Evolutionary conservation across 1,140 invertebrate genomes (phyloP).

Genomic region (Agrypnia vestita): DNA sequence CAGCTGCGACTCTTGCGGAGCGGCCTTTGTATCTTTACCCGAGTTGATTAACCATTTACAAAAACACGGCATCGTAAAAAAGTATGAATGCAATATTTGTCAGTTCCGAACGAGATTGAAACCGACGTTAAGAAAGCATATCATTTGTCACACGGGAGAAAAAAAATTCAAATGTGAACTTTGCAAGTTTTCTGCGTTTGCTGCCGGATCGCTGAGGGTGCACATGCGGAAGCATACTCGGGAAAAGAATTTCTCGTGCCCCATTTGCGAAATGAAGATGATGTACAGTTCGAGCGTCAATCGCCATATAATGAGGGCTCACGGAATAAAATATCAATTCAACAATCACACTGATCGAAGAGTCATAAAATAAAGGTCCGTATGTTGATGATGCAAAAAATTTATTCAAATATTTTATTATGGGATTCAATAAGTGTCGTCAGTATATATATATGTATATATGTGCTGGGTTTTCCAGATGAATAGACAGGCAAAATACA

Average conservation of each 20-base stretch:
- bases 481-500: no score
- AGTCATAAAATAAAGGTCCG: neutral
- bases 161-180: conserved; percentile 67
- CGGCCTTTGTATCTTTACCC: conserved; percentile 68
- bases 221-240: conserved; percentile 22
- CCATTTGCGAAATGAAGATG: conserved; percentile 67
- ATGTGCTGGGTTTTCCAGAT: no score
- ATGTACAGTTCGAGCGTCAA: conserved; percentile 68
- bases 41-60: neutral
- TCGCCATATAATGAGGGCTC: conserved; percentile 68
- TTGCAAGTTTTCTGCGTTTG: conserved; percentile 58
- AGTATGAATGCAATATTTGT: conserved; percentile 69
- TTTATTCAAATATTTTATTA: no score
- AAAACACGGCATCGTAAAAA: conserved; percentile 58
- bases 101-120: conserved; percentile 70
- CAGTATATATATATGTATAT: no score
- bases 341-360: conserved; percentile 60
- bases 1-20: conserved; percentile 70
- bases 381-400: no score
- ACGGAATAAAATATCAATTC: conserved; percentile 67
- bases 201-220: neutral
- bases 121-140: conserved; percentile 68
- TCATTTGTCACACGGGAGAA: conserved; percentile 69
- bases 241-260: conserved; percentile 38
- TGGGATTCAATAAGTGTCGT: no score